Conservation (phyloP, 2,113 vertebrate genomes). For the Lepisosteus oculatus region DNA sequence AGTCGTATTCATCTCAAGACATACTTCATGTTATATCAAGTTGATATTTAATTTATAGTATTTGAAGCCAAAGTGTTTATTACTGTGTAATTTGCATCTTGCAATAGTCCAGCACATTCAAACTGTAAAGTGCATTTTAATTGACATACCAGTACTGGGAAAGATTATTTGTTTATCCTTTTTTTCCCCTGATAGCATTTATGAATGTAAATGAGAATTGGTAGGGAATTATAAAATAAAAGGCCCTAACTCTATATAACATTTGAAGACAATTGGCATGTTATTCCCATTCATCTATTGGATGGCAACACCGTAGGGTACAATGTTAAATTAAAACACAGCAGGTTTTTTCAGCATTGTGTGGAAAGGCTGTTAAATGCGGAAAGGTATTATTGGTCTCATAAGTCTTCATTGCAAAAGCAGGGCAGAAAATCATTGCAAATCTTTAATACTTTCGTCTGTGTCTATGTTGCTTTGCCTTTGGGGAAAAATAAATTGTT, state of each 20-base stretch:
- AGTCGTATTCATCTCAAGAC: no score
- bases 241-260: not conserved
- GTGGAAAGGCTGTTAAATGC: not conserved
- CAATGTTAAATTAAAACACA: slow-evolving; percentile 11
- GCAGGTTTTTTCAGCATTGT: not conserved
- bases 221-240: not conserved
- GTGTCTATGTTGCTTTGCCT: slow-evolving; percentile 24
- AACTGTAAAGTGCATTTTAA: no score
- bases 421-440: slow-evolving; percentile 6
- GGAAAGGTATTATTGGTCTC: slow-evolving; percentile 3
- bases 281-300: slow-evolving; percentile 5
- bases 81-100: not conserved
- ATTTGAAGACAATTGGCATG: slow-evolving; percentile 9
- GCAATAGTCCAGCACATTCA: not conserved
- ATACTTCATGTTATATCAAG: no score
- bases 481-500: slow-evolving; percentile 37
- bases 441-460: not conserved
- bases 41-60: no score
- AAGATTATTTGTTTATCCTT: not conserved
- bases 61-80: not conserved
- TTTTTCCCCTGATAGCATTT: not conserved
- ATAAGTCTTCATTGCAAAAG: slow-evolving; percentile 10
- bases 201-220: not conserved
- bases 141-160: not conserved
- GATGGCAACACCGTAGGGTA: not conserved